Evolutionary conservation across 2,888 invertebrate species (phyloP), one percentile per base, ranked within the genome.

Genomic region (Cheilosia vernalis): DNA sequence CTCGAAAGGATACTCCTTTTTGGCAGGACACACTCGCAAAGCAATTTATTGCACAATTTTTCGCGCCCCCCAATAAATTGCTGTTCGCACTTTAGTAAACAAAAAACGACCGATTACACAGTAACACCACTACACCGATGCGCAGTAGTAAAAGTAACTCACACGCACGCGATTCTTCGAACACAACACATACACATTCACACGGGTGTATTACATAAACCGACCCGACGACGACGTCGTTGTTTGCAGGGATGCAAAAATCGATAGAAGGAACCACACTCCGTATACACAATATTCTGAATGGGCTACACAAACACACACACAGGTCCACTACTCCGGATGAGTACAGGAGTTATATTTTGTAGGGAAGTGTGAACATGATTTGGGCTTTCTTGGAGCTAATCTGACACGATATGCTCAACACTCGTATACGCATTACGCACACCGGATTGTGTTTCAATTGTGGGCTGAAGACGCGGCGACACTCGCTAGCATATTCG

Each of bases 371-470:
- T 70, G 78, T 40, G 44, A 70, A 80, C 66, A 73, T 61, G 53
- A 37, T 51, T 21, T 42, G 53, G 47, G 44, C 79, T 69, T 70
- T 69, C 37, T 60, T 55, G 9, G 21, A 63, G 69, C 72, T 58
- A 17, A 49, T 51, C 56, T 56, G 49, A 85, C 69, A 80, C 64
- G 27, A 49, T 47, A 61, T 17, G 67, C 77, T 77, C 76, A 79
- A 51, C 74, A 61, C 76, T 85, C 70, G 70, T 51, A 76, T 49
- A 76, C 66, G 67, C 64, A 47, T 66, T 49, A 76, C 66, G 67
- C 64, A 47, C 70, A 53, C 66, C 64, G 69, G 74, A 64, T 79
- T 83, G 64, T 79, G 58, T 84, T 74, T 79, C 84, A 79, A 79
- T 79, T 76, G 84, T 66, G 42, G 64, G 15, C 21, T 67, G 74